Percentiles rank a stretch among this genome's conserved stretches.
Evolutionary conservation across 2,113 vertebrate species (phyloP).

Genomic region (Euleptes europaea): DNA sequence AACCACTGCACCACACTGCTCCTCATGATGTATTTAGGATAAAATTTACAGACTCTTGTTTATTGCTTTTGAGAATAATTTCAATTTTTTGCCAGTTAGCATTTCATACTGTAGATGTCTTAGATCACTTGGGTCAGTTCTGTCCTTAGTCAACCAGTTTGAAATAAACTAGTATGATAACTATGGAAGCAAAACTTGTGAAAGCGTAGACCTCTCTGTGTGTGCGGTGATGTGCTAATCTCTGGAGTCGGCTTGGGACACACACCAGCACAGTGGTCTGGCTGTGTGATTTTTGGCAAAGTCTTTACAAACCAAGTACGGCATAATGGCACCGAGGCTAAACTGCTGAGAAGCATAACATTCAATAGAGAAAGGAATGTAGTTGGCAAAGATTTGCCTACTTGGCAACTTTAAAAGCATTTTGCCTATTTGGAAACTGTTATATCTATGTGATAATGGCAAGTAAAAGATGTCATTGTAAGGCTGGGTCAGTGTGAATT

Average conservation of each 20-base stretch:
- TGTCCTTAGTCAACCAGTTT: no score
- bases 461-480: background rate
- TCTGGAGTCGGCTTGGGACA: background rate
- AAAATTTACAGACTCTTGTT: background rate
- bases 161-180: no score
- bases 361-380: background rate
- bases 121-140: no score
- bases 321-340: background rate
- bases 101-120: no score
- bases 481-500: background rate
- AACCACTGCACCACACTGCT: no score
- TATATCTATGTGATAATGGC: background rate
- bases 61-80: no score
- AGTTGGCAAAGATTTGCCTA: background rate
- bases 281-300: background rate
- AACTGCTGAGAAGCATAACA: background rate
- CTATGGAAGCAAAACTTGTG: no score
- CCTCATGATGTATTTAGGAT: no score
- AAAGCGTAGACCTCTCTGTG: background rate
- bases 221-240: background rate
- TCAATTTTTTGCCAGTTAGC: no score
- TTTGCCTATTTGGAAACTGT: background rate
- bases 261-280: background rate
- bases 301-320: background rate
- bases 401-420: background rate